Conservation (phyloP, 2,797 vertebrate genomes). For the Karalla daura region DNA sequence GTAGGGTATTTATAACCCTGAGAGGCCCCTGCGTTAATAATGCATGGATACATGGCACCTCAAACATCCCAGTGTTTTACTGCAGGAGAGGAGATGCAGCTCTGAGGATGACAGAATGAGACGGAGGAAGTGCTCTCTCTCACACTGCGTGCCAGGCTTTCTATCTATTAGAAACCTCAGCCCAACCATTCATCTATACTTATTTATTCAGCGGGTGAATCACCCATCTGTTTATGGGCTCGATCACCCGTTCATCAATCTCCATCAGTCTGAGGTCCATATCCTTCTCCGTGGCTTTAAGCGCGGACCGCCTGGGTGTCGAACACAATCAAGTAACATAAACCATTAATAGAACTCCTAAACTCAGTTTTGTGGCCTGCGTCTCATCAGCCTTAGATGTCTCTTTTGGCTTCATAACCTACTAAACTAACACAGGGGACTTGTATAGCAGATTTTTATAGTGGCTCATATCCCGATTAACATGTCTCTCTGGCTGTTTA, state of each 20-base stretch:
- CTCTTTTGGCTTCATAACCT: slow-evolving; percentile 46
- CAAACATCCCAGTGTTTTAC: slow-evolving; percentile 73
- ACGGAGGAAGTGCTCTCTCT: slow-evolving; percentile 34
- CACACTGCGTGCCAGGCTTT: slow-evolving; percentile 23
- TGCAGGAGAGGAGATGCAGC: slow-evolving; percentile 47
- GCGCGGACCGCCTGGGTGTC: slow-evolving; percentile 16
- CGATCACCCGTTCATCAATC: slow-evolving; percentile 13
- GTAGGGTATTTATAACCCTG: slow-evolving; percentile 78
- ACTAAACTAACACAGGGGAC: slow-evolving; percentile 51
- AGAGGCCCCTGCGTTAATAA: slow-evolving; percentile 76
- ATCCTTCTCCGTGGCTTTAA: slow-evolving; percentile 27
- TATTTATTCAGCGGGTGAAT: slow-evolving; percentile 49
- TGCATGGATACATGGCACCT: slow-evolving; percentile 79
- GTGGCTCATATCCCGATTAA: slow-evolving; percentile 21
- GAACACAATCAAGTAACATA: slow-evolving; percentile 26
- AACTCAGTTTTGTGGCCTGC: slow-evolving; percentile 27
- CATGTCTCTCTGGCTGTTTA: slow-evolving; percentile 12
- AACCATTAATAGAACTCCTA: slow-evolving; percentile 34
- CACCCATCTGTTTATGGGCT: slow-evolving; percentile 23
- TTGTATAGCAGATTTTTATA: slow-evolving; percentile 28
- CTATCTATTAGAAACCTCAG: slow-evolving; percentile 37
- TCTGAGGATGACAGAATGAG: slow-evolving; percentile 38
- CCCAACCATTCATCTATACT: slow-evolving; percentile 49
- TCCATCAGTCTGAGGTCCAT: slow-evolving; percentile 13
- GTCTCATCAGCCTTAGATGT: slow-evolving; percentile 27